These are phyloP conservation scores for Graptemys geographica DNA, from an alignment of 2,797 vertebrate genomes.

Conservation along the genomic window DNA sequence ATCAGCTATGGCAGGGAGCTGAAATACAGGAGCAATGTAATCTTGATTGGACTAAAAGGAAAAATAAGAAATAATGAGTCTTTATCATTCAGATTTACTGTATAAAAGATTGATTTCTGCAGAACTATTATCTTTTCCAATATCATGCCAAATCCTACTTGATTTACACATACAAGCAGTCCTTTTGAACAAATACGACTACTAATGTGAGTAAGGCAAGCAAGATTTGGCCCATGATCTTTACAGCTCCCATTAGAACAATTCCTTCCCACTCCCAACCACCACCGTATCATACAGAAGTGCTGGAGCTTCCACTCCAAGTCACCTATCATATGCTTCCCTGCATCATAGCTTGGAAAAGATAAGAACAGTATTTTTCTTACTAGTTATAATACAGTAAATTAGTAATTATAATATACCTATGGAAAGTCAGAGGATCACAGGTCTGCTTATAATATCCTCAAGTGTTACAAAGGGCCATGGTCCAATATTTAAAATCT, in stretches of 20 bases:
- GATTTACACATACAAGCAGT: neutral
- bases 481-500: fast-evolving
- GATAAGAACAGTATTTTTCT: neutral
- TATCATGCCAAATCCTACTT: neutral
- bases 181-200: neutral
- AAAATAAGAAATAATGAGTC: slow-evolving; percentile 26
- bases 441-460: fast-evolving
- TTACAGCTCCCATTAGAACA: neutral
- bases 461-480: neutral
- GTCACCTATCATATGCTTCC: neutral
- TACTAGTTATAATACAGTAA: neutral
- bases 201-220: neutral
- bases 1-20: neutral
- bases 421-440: neutral
- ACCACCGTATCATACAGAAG: neutral
- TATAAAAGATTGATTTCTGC: neutral
- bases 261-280: fast-evolving
- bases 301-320: neutral
- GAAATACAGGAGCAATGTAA: slow-evolving; percentile 38
- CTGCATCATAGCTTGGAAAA: neutral
- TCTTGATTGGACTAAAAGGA: slow-evolving; percentile 23
- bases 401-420: neutral
- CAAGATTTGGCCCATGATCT: neutral
- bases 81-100: slow-evolving; percentile 44
- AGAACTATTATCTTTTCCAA: neutral